Evolutionary conservation across 1,140 invertebrate species (phyloP), one percentile per base, ranked within the genome.

Genomic region (Telenomus remus): DNA sequence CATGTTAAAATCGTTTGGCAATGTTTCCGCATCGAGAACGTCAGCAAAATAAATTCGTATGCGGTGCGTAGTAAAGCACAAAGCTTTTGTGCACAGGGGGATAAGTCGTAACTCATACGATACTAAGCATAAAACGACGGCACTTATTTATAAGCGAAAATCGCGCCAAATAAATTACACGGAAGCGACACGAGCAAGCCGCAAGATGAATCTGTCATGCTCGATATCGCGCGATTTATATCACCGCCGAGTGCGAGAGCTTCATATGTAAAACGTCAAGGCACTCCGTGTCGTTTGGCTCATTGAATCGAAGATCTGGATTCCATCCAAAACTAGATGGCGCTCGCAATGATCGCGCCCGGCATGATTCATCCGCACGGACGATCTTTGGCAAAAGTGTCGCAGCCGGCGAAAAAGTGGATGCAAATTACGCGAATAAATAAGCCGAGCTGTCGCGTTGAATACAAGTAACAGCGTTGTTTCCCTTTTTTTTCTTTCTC

Each of bases 401-500:
- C 43, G 54, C 33, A 12, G 12, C 13, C 27, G n/a, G 43, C 5
- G 43, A 43, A 59, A 65, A 70, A 60, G 60, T 49, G 33, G 49
- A 69, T 70, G 64, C 60, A 76, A 71, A 70, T 70, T 57, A 47
- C 50, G 42, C 50, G 48, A 76, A 76, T 76, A 71, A 76, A 76
- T 76, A 76, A 76, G 56, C 74, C 50, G 33, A 49, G 12, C 16
- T 70, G 73, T 65, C 74, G 56, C 50, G 55, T 33, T 55, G 66
- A 71, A 76, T 63, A 76, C 61, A 71, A 68, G 49, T 51, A 55
- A 61, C 55, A 47, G 55, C 46, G 59, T 54, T n/a, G 48, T 43
- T 49, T 33, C 4, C 4, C 9, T 60, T 65, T 61, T 59, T 59
- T 27, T 27, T 1, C 19, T 6, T 54, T n/a, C 42, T 43, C 50